These are phyloP conservation scores for Sycophaga agraensis DNA, from an alignment of 1,140 invertebrate species.

Conservation along the genomic window DNA sequence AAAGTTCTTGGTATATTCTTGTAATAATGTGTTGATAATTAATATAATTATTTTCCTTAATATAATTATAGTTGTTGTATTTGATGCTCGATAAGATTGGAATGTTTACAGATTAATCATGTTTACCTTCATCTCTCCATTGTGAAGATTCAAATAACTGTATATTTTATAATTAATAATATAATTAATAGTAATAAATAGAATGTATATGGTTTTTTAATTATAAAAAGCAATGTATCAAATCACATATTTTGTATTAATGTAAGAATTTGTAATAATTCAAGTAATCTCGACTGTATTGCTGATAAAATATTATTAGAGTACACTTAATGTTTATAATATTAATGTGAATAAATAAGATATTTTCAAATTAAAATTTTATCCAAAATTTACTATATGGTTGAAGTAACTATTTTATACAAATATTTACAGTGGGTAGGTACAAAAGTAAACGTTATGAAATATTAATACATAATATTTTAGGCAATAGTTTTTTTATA, in stretches of 20 bases:
- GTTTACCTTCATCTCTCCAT: too few relatives aligned
- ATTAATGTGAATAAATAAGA: not conserved
- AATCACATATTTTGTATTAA: not conserved
- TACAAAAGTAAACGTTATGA: not conserved
- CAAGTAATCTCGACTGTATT: too few relatives aligned
- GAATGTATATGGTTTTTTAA: not conserved
- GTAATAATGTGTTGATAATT: too few relatives aligned
- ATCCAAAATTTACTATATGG: not conserved
- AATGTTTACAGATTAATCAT: not conserved
- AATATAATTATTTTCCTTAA: constrained; percentile 56
- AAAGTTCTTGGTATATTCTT: too few relatives aligned
- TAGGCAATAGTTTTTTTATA: constrained; percentile 53
- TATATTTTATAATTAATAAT: not conserved
- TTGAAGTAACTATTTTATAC: not conserved
- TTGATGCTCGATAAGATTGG: constrained; percentile 62
- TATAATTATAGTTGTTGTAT: constrained; percentile 65
- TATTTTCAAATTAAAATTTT: not conserved
- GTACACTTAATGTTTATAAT: not conserved
- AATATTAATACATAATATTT: constrained; percentile 16
- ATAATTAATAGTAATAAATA: not conserved
- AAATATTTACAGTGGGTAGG: not conserved
- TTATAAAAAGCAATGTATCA: not conserved
- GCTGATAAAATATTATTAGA: not conserved
- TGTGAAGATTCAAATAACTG: too few relatives aligned
- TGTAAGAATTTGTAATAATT: not conserved